Conservation (phyloP, 2,888 invertebrate genomes). For the Chalcosyrphus nemorum region DNA sequence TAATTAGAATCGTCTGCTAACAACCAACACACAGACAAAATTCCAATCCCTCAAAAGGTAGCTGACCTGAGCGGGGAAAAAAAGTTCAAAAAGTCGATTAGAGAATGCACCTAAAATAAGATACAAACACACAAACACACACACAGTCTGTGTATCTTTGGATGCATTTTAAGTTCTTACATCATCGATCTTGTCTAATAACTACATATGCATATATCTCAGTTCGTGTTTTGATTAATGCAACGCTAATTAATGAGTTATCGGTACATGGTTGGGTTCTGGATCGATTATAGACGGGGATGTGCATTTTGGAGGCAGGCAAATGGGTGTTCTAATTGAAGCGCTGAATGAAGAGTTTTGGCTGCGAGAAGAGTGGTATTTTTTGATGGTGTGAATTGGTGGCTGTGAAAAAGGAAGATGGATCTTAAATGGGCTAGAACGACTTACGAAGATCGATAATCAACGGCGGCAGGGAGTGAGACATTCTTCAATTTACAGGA, state of each 20-base stretch:
- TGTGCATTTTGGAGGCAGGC: not conserved
- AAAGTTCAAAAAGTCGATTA: conserved; percentile 41
- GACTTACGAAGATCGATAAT: conserved; percentile 6
- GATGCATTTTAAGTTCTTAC: conserved; percentile 58
- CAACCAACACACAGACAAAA: not conserved
- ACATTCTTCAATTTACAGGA: not conserved
- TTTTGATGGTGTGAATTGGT: conserved; percentile 47
- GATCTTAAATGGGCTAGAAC: not conserved
- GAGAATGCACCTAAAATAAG: conserved; percentile 37
- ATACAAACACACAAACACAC: not conserved
- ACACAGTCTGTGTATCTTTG: not conserved
- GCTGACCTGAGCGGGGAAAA: conserved; percentile 45
- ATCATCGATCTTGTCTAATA: conserved; percentile 72
- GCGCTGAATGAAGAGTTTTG: conserved; percentile 2
- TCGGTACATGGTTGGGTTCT: conserved; percentile 34
- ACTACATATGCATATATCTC: conserved; percentile 64
- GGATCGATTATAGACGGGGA: conserved; percentile 27
- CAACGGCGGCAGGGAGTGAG: not conserved
- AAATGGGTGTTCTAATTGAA: conserved; percentile 23
- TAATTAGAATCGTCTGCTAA: conserved; percentile 63
- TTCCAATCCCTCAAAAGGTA: conserved; percentile 33
- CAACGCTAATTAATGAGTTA: conserved; percentile 65
- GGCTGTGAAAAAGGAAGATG: conserved; percentile 25
- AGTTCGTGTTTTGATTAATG: conserved; percentile 69
- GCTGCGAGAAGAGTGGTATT: not conserved